A percentile compares a stretch with the other conserved stretches of the same genome.
These are phyloP conservation scores for Vesta saturnalis DNA, from an alignment of 2,888 invertebrate genomes.

Conservation along the genomic window DNA sequence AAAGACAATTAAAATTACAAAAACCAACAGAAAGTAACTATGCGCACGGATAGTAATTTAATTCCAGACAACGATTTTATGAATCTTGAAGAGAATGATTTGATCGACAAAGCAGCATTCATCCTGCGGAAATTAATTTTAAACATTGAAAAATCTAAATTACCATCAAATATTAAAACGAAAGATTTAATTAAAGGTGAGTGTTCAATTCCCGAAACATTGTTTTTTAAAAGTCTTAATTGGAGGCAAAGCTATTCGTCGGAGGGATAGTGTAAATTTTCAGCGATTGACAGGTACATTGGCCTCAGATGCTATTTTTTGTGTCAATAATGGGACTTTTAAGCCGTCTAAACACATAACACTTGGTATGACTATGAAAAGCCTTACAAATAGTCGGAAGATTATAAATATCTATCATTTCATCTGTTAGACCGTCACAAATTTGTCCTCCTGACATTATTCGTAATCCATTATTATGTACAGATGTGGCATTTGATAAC, in stretches of 20 bases:
- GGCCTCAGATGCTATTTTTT: neutral
- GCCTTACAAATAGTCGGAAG: conserved; percentile 41
- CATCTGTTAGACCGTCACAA: too few species aligned
- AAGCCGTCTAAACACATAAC: conserved; percentile 40
- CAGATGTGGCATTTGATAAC: neutral
- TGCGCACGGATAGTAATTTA: neutral
- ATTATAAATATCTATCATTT: neutral
- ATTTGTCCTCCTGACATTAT: too few species aligned
- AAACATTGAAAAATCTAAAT: neutral
- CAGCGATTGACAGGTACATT: neutral
- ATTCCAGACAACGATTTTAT: neutral
- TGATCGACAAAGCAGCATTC: neutral
- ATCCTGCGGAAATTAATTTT: neutral
- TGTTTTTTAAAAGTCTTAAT: neutral
- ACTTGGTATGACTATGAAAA: too few species aligned
- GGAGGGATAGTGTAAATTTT: neutral
- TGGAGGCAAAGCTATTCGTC: conserved; percentile 14
- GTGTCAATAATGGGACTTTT: neutral
- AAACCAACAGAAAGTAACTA: neutral
- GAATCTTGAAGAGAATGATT: neutral
- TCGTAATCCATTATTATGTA: neutral
- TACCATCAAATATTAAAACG: neutral
- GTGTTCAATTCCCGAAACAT: neutral
- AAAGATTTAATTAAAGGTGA: neutral
- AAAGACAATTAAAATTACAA: neutral